phyloP scores from a whole-genome alignment of 2,797 vertebrate genomes.

The Hafferia zeledoni region DNA sequence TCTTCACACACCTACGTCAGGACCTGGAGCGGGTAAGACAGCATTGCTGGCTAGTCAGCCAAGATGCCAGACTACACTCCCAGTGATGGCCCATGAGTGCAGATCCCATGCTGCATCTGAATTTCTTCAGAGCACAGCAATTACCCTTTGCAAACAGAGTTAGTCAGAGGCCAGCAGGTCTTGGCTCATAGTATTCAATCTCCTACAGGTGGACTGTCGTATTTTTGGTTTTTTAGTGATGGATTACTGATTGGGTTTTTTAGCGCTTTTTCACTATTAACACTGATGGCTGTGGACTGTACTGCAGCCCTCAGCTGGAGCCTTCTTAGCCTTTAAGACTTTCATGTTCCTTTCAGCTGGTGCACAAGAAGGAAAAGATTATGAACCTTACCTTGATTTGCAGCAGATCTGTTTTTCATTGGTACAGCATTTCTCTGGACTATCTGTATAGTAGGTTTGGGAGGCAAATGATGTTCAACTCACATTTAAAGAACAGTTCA shows the following conservation, averaged over 20 bases:
- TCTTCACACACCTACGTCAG: slow-evolving; percentile 96
- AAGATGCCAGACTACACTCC: rapidly evolving
- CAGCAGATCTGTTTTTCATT: background rate
- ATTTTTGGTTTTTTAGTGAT: background rate
- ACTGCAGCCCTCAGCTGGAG: background rate
- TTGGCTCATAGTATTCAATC: background rate
- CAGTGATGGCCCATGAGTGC: rapidly evolving
- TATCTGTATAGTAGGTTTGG: background rate
- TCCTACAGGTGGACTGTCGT: rapidly evolving
- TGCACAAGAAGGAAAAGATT: background rate
- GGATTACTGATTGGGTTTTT: background rate
- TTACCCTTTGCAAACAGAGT: background rate
- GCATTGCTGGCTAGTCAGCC: background rate
- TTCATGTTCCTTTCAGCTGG: background rate
- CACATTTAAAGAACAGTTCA: background rate
- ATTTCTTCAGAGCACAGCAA: background rate
- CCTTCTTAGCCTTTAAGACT: background rate
- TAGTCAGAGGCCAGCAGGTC: background rate
- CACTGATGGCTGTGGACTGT: background rate
- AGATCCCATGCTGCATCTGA: rapidly evolving
- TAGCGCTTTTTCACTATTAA: background rate
- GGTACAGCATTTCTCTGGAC: background rate
- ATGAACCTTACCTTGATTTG: background rate
- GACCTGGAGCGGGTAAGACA: slow-evolving; percentile 94
- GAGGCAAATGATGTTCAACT: background rate